phyloP scores from a whole-genome alignment of 2,888 invertebrate species.

The Chymomyza procnemis region DNA sequence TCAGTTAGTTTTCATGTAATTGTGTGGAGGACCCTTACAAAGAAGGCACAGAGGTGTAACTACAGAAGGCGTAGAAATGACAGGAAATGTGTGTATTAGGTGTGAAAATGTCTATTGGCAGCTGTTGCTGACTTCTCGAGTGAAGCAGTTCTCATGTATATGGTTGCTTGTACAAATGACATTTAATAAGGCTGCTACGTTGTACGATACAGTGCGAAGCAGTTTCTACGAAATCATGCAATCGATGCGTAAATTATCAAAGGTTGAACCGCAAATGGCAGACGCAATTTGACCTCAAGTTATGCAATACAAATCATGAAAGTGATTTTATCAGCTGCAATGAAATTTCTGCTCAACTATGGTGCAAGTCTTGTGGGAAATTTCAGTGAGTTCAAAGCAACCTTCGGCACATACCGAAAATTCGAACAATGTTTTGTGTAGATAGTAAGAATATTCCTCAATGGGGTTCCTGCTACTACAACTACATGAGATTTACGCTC shows the following conservation, averaged over 20 bases:
- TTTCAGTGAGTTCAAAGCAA: background rate
- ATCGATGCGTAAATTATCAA: background rate
- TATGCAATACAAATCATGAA: background rate
- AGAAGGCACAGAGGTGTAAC: background rate
- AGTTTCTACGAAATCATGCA: background rate
- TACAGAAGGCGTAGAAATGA: background rate
- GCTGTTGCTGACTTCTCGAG: background rate
- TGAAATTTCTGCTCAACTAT: too few relatives aligned
- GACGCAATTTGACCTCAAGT: background rate
- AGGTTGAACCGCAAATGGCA: background rate
- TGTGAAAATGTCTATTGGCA: background rate
- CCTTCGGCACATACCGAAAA: too few relatives aligned
- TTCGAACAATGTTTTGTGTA: too few relatives aligned
- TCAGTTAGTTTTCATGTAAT: background rate
- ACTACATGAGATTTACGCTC: too few relatives aligned
- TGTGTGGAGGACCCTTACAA: background rate
- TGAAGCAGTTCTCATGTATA: background rate
- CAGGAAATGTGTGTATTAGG: background rate
- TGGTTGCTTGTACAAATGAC: background rate
- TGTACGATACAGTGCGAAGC: background rate
- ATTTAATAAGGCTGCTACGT: background rate
- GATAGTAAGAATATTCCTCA: too few relatives aligned
- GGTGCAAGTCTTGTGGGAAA: background rate
- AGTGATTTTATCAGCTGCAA: background rate
- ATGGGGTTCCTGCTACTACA: too few relatives aligned